A percentile compares a stretch with the other conserved stretches of the same genome.
Conservation (phyloP, 2,113 vertebrate species). For the Neomonachus schauinslandi region DNA sequence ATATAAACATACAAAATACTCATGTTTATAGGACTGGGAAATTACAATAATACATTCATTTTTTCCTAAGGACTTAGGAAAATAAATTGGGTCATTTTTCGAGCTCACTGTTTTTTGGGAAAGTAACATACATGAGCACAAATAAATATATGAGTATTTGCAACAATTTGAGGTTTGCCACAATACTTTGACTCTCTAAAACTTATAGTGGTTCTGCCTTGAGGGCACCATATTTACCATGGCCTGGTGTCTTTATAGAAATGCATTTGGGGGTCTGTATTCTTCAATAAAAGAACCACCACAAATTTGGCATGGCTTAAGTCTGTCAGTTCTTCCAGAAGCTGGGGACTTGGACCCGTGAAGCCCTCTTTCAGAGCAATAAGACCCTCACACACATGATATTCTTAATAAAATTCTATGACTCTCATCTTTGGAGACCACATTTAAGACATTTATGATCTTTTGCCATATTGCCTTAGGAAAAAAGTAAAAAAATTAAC, state of each 20-base stretch:
- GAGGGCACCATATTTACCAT: not conserved
- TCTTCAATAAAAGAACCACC: not conserved
- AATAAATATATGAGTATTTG: not conserved
- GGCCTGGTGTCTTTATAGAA: not conserved
- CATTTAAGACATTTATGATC: not conserved
- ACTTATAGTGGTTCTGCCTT: not conserved
- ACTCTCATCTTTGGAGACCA: not conserved
- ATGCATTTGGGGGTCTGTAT: not conserved
- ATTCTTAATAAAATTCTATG: not conserved
- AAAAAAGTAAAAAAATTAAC: constrained; percentile 18
- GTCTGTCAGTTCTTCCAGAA: not conserved
- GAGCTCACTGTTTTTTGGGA: not conserved
- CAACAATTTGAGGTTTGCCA: not conserved
- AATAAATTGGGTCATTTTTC: constrained; percentile 12
- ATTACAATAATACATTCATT: not conserved
- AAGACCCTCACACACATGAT: not conserved
- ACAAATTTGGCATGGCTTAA: not conserved
- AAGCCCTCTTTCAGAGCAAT: not conserved
- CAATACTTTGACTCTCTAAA: not conserved
- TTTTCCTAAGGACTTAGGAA: not conserved
- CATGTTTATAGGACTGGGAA: not conserved
- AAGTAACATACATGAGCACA: not conserved
- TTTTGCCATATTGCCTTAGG: not conserved
- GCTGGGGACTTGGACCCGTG: not conserved
- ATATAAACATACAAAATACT: constrained; percentile 19